These are phyloP conservation scores for Chrosomus eos DNA, from an alignment of 2,797 vertebrate species.

Conservation along the genomic window DNA sequence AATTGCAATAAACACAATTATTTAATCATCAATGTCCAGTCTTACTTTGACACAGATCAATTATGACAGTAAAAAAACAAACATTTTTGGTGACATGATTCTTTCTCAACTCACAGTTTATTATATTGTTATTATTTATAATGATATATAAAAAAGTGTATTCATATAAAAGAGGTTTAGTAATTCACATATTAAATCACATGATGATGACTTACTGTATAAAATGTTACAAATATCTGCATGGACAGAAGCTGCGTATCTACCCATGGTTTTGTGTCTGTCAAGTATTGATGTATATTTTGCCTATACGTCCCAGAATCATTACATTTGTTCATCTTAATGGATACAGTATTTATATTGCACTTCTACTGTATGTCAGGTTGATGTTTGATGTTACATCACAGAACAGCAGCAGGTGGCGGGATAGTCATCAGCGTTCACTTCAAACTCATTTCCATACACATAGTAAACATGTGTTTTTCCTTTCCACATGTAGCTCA, in stretches of 20 bases:
- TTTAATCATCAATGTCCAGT: background rate
- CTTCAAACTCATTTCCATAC: constrained; percentile 77
- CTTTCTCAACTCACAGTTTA: background rate
- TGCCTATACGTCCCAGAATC: background rate
- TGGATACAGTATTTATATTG: background rate
- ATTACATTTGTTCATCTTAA: no score
- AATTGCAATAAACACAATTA: background rate
- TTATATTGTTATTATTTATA: background rate
- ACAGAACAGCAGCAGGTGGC: constrained; percentile 80
- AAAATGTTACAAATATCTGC: background rate
- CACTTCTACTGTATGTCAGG: background rate
- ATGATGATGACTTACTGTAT: background rate
- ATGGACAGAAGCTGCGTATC: background rate
- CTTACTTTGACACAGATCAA: background rate
- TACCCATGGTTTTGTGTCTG: background rate
- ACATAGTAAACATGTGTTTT: constrained; percentile 71
- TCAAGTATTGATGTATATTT: background rate
- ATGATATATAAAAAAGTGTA: background rate
- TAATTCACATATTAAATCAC: background rate
- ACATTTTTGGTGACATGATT: background rate
- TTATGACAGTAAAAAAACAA: no score
- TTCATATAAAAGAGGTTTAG: background rate
- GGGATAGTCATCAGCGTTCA: constrained; percentile 75
- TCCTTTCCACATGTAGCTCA: constrained; percentile 79
- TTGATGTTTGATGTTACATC: constrained; percentile 58